Base-by-base conservation (phyloP, 2,888 invertebrate species). In the Sipha maydis region DNA sequence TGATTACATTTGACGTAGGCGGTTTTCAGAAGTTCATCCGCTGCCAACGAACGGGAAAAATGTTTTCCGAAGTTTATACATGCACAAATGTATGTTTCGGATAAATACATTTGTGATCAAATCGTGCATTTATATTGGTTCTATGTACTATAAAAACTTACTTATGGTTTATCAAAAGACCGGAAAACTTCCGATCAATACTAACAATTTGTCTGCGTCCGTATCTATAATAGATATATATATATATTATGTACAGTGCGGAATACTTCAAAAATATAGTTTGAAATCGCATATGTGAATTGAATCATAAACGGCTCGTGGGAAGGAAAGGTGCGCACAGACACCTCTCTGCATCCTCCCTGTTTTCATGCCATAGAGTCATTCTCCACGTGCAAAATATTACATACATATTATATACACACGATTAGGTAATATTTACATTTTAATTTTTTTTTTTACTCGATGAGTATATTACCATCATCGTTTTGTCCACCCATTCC, bases 1-100 rank as follows among this genome's bases (percentile, higher is more conserved):
- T 83, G 85, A 85, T 85, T 85, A 85, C 85, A 69, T 77, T 77
- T 41, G 84, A 84, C 84, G 48, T 84, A 41, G 38, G 76, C n/a
- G 67, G 77, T 85, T 85, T 78, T 78, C 48, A 85, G 77, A 85
- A 77, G 69, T 67, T 77, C 38, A 0, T 17, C 56, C 61, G 14
- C 61, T 28, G 76, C 48, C 21, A 9, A 3, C 67, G 41, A 41
- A 69, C 34, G 19, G 25, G 4, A 25, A 38, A 69, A 85, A 85
- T 85, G 48, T 78, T 78, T 78, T 2, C 69, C 69, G 69, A 69
- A 85, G 85, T 85, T 85, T 67, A n/a, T 80, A 8, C 17, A 61
- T 9, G 14, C 48, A 14, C 14, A 48, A 48, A 48, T 48, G 28
- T 83, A 75, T 25, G 83, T 28, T 83, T 28, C 21, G 61, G 41